Conservation (phyloP, 1,140 invertebrate genomes). For the Lepidostoma basale region DNA sequence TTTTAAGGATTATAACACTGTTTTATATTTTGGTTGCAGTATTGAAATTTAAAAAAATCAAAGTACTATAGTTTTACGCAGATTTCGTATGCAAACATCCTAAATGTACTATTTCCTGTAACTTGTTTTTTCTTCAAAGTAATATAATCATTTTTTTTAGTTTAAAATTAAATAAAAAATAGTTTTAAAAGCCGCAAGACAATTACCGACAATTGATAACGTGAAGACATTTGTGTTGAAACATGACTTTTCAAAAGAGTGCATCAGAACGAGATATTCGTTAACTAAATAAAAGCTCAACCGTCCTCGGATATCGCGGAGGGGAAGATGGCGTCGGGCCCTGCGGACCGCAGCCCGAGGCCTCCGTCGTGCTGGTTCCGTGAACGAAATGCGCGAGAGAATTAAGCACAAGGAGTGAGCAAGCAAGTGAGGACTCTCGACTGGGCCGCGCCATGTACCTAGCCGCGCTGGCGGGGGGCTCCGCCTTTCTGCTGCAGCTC, state of each 20-base stretch:
- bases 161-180: too few species aligned
- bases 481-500: conserved; percentile 44
- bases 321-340: not conserved
- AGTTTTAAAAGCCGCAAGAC: too few species aligned
- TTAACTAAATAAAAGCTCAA: not conserved
- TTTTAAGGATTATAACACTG: not conserved
- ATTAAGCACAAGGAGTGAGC: conserved; percentile 32
- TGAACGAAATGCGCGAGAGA: conserved; percentile 36
- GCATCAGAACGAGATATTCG: not conserved
- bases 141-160: too few species aligned
- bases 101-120: too few species aligned
- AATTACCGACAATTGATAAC: too few species aligned
- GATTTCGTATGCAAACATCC: too few species aligned
- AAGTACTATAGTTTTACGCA: too few species aligned
- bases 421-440: conserved; percentile 32
- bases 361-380: not conserved
- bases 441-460: conserved; percentile 43
- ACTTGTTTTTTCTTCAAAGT: too few species aligned
- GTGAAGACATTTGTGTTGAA: too few species aligned
- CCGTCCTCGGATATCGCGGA: not conserved
- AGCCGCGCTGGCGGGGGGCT: conserved; percentile 42
- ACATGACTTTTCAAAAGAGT: too few species aligned
- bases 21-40: too few species aligned
- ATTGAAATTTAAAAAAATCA: too few species aligned
- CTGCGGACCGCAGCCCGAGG: not conserved